Conservation (phyloP, 2,797 vertebrate species). For the Alauda arvensis region DNA sequence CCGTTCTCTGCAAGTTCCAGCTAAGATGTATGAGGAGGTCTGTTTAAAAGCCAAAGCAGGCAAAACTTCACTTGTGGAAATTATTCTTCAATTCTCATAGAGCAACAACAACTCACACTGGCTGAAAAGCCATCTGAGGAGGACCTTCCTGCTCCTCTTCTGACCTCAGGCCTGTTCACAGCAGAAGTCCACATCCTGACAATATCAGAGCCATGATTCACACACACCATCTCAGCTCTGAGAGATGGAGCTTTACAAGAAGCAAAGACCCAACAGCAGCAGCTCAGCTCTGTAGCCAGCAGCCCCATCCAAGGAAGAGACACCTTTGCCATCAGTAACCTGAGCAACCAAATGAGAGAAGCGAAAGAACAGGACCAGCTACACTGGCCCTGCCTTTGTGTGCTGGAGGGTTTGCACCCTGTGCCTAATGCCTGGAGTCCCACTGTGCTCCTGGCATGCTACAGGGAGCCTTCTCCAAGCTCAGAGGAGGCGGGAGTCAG, state of each 20-base stretch:
- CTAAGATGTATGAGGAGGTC: not conserved
- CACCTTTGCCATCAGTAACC: not conserved
- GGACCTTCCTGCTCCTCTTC: not conserved
- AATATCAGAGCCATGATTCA: accelerated
- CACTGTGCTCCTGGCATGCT: not conserved
- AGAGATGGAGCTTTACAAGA: not conserved
- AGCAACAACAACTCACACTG: not conserved
- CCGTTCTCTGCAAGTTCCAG: not conserved
- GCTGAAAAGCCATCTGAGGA: not conserved
- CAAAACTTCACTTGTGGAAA: not conserved
- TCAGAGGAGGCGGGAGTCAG: not conserved
- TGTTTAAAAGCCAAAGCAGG: not conserved
- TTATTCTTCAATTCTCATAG: not conserved
- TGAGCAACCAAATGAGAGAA: not conserved
- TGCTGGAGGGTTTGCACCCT: not conserved
- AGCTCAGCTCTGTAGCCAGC: not conserved
- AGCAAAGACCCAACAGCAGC: not conserved
- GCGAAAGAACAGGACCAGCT: not conserved
- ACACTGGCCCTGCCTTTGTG: too few relatives aligned
- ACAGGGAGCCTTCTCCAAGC: not conserved
- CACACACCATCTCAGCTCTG: not conserved
- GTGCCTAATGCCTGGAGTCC: accelerated
- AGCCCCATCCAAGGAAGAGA: not conserved
- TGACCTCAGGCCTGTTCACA: not conserved
- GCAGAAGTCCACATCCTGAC: not conserved